Percentiles rank a stretch among this genome's conserved stretches.
Conservation (phyloP, 2,888 invertebrate genomes). For the Hyles lineata region DNA sequence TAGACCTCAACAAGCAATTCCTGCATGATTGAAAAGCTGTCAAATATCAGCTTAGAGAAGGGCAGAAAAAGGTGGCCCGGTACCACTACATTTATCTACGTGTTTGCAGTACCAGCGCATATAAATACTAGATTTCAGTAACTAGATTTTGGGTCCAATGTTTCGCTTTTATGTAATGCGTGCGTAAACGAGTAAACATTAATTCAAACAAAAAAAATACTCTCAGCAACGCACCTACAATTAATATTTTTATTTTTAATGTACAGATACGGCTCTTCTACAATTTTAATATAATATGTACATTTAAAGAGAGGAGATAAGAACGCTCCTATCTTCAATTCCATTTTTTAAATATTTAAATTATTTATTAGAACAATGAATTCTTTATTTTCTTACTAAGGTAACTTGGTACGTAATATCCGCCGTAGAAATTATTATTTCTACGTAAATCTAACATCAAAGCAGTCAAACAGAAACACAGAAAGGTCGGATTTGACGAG, state of each 20-base stretch:
- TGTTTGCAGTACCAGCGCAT: too few relatives aligned
- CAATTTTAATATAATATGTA: too few relatives aligned
- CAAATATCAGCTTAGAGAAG: too few relatives aligned
- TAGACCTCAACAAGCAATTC: too few relatives aligned
- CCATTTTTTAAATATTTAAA: constrained; percentile 28
- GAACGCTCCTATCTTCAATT: background rate
- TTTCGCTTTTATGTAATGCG: too few relatives aligned
- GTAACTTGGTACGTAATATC: constrained; percentile 28
- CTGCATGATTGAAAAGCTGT: too few relatives aligned
- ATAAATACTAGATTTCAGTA: too few relatives aligned
- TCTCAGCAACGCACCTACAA: background rate
- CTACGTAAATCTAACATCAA: constrained; percentile 32
- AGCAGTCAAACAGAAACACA: constrained; percentile 32
- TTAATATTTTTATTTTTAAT: background rate
- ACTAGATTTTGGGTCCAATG: too few relatives aligned
- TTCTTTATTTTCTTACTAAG: constrained; percentile 27
- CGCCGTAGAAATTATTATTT: constrained; percentile 31
- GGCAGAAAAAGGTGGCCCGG: too few relatives aligned
- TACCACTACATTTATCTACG: too few relatives aligned
- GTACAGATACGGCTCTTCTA: background rate
- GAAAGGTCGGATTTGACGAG: constrained; percentile 30
- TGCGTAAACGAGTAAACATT: too few relatives aligned
- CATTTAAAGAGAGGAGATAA: background rate
- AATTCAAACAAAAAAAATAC: background rate
- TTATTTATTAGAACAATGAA: constrained; percentile 33